Base-by-base conservation (phyloP, 2,113 vertebrate species). In the Silurus meridionalis region DNA sequence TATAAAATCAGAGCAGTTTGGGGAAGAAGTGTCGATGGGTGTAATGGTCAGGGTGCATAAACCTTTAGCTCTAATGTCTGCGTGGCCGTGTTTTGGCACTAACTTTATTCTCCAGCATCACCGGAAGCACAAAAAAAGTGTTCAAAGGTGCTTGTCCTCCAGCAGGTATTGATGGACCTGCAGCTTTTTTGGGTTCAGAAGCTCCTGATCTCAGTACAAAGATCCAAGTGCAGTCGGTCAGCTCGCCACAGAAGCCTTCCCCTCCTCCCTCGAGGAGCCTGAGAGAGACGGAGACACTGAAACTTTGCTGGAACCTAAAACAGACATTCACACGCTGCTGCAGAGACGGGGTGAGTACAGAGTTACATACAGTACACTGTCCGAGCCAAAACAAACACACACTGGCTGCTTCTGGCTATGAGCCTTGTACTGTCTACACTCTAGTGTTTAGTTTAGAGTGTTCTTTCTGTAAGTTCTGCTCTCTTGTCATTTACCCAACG, bases 111-210 rank as follows among this genome's bases (percentile, higher is more conserved):
- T 57, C 28, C 10, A 83, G 10, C 2, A 55, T 57, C 25, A 19
- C 28, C 46, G 63, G 15, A 66, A 80, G 63, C 13, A 14, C 77
- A 60, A 46, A 19, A 3, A 37, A 3, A n/a, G 61, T 79, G 50
- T 78, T 71, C 23, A 60, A 53, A 21, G 1, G 1, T 5, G 60
- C 4, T 64, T 74, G 58, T 83, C 10, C 17, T 89, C 13, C 60
- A 83, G 37, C 84, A 99, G 98, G 98, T 77, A 96, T 98, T 48
- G 97, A 98, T 48, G 97, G 97, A 8, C 98, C 97, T 4, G 97
- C 96, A 78, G 95, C 96, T 6, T 96, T 96, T 86, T 88, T 97
- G 85, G 95, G 92, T 83, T 89, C 96, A 2, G 96, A 97, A 67
- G 82, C 92, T 57, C 93, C 94, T 3, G 96, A 97, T 84, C 60